These are phyloP conservation scores for Zaprionus capensis DNA, from an alignment of 1,140 invertebrate species.

Conservation along the genomic window DNA sequence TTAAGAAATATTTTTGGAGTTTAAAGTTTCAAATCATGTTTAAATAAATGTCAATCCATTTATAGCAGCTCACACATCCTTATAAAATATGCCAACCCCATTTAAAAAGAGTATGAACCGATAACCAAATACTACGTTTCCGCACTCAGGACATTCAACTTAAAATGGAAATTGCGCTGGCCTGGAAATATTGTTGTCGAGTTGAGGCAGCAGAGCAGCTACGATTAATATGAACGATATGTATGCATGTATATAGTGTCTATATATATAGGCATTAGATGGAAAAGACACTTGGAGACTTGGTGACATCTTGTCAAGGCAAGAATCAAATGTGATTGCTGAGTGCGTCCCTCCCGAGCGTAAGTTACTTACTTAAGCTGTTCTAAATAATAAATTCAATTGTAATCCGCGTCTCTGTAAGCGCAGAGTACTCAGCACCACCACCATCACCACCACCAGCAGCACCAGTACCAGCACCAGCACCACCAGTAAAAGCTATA, in stretches of 20 bases:
- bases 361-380: conserved; percentile 52
- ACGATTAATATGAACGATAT: not conserved
- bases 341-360: conserved; percentile 8
- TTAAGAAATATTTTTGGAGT: no score
- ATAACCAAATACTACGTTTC: not conserved
- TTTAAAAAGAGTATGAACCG: not conserved
- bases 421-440: not conserved
- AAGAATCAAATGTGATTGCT: conserved; percentile 17
- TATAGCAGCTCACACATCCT: not conserved
- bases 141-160: conserved; percentile 8
- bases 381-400: conserved; percentile 68
- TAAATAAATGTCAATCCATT: no score
- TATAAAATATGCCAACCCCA: not conserved
- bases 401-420: conserved; percentile 56
- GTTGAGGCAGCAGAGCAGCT: not conserved
- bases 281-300: not conserved
- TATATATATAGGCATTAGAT: not conserved
- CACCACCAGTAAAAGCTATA: not conserved
- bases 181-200: conserved; percentile 4
- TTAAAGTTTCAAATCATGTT: no score
- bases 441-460: not conserved
- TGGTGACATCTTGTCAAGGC: conserved; percentile 20
- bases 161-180: conserved; percentile 1
- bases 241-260: not conserved
- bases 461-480: not conserved